Evolutionary conservation across 23 tunicate species (phyloP).

Genomic region (Clavelina lepadiformis): DNA sequence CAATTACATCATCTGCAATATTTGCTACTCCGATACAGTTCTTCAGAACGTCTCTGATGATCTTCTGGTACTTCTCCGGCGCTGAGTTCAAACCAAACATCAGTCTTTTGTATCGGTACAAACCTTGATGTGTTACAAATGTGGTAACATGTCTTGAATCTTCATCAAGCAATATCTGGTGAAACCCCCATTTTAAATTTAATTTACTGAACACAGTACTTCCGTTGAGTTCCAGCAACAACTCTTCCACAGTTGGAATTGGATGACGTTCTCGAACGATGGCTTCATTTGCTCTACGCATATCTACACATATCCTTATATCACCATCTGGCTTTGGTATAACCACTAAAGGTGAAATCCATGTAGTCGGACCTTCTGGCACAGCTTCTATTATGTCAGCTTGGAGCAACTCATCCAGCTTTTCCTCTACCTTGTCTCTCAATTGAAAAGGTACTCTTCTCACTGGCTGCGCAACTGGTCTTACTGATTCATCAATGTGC

Average conservation of each 20-base stretch:
- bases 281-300: constrained; percentile 20
- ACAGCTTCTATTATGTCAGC: constrained; percentile 29
- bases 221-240: constrained; percentile 13
- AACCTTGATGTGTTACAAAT: constrained; percentile 16
- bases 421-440: constrained; percentile 16
- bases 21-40: constrained; percentile 35
- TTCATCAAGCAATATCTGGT: constrained; percentile 20
- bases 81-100: constrained; percentile 28
- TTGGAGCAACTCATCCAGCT: constrained; percentile 14
- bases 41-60: too few relatives aligned
- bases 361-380: constrained; percentile 20
- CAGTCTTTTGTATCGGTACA: constrained; percentile 21
- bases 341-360: constrained; percentile 20
- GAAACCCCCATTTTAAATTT: constrained; percentile 29
- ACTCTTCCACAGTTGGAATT: constrained; percentile 34
- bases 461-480: constrained; percentile 7
- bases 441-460: constrained; percentile 19
- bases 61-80: constrained; percentile 38
- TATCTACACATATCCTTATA: constrained; percentile 13
- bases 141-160: constrained; percentile 14
- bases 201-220: constrained; percentile 20
- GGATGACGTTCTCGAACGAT: constrained; percentile 19
- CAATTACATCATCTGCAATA: constrained; percentile 39
- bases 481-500: constrained; percentile 15
- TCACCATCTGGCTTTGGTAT: constrained; percentile 13